Base-by-base conservation (phyloP, 2,113 vertebrate species). In the Mionectes macconnelli region DNA sequence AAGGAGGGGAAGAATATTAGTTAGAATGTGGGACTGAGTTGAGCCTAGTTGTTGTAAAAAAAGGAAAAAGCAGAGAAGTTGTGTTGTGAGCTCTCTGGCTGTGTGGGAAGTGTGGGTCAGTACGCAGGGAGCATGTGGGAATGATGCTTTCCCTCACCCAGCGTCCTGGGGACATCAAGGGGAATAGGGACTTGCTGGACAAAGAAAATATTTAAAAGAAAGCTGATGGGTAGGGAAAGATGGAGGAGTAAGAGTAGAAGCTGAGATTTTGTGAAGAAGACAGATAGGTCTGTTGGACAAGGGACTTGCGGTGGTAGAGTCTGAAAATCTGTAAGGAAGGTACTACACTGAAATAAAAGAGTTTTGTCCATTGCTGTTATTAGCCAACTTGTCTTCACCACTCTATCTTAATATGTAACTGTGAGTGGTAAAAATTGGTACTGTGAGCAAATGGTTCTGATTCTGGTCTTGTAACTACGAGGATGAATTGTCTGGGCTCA, bases 201-300 rank as follows among this genome's bases (percentile, higher is more conserved):
- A 52, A 67, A 78, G 17, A 6, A 77, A 40, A 31, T 47, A 23
- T 0, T 0, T 42, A 4, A 17, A 33, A 66, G 14, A 47, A 45
- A 37, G 12, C 14, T 78, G 19, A 8, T 33, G 19, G 6, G 30
- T 16, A 23, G 27, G 70, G n/a, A 59, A 70, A 16, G 5, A 25
- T 8, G 7, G 45, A 73, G 14, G 53, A 50, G 8, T 25, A 49
- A 42, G n/a, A 64, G 30, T 31, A 42, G 18, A 69, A 80, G 47
- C 10, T 74, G 27, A 19, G 27, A 19, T 56, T 87, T 76, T 68
- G 4, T 82, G 14, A 72, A 77, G 73, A n/a, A 62, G 33, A 10
- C 31, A 67, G 39, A 9, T 49, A 63, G 8, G 11, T 59, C 33
- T 74, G 25, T 63, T 79, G 63, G 20, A 52, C 10, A 10, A 52